These are phyloP conservation scores for Macroglossus sobrinus DNA, from an alignment of 2,113 vertebrate species.

Conservation along the genomic window DNA sequence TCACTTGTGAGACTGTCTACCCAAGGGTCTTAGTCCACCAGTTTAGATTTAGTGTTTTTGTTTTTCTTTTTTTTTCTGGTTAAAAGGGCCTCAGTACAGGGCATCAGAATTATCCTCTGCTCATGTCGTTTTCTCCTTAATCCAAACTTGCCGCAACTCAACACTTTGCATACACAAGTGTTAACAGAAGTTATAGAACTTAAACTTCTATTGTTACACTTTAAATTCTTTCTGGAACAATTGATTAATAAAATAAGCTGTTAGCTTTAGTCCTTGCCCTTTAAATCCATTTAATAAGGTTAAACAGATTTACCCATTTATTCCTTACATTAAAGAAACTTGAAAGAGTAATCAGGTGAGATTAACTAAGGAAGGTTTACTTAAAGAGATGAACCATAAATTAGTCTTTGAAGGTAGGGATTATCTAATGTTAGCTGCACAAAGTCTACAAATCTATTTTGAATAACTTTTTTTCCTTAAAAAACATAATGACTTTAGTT, in stretches of 20 bases:
- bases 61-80: neutral
- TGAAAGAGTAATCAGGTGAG: neutral
- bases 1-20: neutral
- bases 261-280: neutral
- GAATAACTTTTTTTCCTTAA: conserved; percentile 5
- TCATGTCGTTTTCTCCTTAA: neutral
- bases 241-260: neutral
- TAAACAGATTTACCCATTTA: neutral
- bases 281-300: neutral
- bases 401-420: neutral
- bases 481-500: conserved; percentile 46
- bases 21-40: neutral
- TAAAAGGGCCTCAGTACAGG: neutral
- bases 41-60: neutral
- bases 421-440: neutral
- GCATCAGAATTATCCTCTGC: neutral
- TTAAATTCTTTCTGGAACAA: conserved; percentile 16
- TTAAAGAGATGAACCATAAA: neutral
- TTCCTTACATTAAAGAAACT: neutral
- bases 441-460: neutral
- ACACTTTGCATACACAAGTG: neutral
- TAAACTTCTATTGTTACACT: neutral
- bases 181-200: neutral
- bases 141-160: neutral
- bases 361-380: conserved; percentile 11